Evolutionary conservation across 2,888 invertebrate species (phyloP).

Genomic region (Apomyelois bistriatella): DNA sequence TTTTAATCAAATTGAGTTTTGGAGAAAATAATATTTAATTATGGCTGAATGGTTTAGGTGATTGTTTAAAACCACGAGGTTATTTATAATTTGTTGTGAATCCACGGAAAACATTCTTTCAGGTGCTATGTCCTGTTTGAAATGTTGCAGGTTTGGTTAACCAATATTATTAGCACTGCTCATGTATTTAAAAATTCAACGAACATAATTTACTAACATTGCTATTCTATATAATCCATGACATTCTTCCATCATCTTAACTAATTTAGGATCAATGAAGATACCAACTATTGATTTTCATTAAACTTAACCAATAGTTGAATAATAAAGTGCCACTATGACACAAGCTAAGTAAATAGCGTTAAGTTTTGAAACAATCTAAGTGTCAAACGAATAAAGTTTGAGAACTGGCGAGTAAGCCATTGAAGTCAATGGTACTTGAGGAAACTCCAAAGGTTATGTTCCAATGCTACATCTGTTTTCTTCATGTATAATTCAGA

Average conservation of each 20-base stretch:
- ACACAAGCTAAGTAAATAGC: background rate
- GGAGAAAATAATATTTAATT: background rate
- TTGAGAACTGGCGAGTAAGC: background rate
- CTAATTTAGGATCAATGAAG: background rate
- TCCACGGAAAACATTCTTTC: too few relatives aligned
- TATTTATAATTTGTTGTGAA: too few relatives aligned
- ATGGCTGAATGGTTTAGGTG: too few relatives aligned
- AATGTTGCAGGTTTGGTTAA: too few relatives aligned
- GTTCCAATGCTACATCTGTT: background rate
- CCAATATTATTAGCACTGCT: too few relatives aligned
- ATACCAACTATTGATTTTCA: too few relatives aligned
- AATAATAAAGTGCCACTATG: background rate
- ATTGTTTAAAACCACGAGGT: too few relatives aligned
- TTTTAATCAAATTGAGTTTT: background rate
- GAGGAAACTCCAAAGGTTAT: background rate
- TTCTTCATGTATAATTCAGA: background rate
- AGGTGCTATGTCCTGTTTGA: too few relatives aligned
- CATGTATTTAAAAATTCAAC: too few relatives aligned
- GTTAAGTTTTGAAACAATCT: constrained; percentile 1
- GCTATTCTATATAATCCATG: too few relatives aligned
- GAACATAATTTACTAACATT: too few relatives aligned
- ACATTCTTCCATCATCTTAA: too few relatives aligned
- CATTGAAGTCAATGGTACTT: background rate
- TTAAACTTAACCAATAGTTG: background rate
- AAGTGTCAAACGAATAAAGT: constrained; percentile 13